These are phyloP conservation scores for Oostethus manadensis DNA, from an alignment of 2,113 vertebrate species.

Conservation along the genomic window DNA sequence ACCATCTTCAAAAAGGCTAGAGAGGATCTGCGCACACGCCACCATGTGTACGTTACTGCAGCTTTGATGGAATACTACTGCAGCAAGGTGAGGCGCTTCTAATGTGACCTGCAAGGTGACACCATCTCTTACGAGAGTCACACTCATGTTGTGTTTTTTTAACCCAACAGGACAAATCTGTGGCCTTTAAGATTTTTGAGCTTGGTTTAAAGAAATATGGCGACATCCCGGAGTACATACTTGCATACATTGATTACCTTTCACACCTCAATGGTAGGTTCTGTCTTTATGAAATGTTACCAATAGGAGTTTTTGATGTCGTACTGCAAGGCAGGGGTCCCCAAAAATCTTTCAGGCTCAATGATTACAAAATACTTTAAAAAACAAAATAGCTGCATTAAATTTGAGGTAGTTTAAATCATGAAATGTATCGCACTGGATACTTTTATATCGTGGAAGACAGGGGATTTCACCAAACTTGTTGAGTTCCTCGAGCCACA, in stretches of 20 bases:
- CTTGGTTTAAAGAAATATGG: conserved; percentile 98
- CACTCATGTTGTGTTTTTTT: neutral
- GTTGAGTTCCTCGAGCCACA: too few relatives aligned
- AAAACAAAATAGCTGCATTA: too few relatives aligned
- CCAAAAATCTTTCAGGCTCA: too few relatives aligned
- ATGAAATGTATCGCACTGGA: too few relatives aligned
- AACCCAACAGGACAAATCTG: conserved; percentile 88
- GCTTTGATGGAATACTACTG: conserved; percentile 99
- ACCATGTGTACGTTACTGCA: conserved; percentile 96
- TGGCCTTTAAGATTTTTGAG: conserved; percentile 99
- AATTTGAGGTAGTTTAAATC: too few relatives aligned
- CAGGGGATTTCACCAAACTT: too few relatives aligned
- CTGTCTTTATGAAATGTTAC: neutral
- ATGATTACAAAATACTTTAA: too few relatives aligned
- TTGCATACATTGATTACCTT: conserved; percentile 98
- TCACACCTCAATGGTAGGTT: conserved; percentile 96
- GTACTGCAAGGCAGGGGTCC: too few relatives aligned
- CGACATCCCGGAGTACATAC: conserved; percentile 97
- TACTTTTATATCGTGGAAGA: too few relatives aligned
- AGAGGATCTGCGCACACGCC: conserved; percentile 89
- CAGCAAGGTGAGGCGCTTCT: conserved; percentile 82
- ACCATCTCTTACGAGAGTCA: neutral
- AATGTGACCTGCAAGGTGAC: neutral
- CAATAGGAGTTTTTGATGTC: neutral
- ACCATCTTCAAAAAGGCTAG: conserved; percentile 98